A percentile compares a stretch with the other conserved stretches of the same genome.
These are phyloP conservation scores for Beaufortia kweichowensis DNA, from an alignment of 2,113 vertebrate genomes.

Conservation along the genomic window DNA sequence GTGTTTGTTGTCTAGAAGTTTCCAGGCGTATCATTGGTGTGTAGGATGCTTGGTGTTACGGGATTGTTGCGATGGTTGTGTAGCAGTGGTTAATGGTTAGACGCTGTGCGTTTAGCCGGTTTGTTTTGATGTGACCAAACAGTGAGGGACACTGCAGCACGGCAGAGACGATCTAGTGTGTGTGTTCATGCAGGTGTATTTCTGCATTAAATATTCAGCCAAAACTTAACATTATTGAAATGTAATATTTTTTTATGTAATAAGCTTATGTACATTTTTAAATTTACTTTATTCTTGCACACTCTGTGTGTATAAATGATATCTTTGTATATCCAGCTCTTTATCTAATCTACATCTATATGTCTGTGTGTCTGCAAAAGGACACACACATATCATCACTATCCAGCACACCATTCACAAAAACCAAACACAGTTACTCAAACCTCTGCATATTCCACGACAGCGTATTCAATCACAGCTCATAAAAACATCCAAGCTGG, in stretches of 20 bases:
- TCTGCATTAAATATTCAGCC: slow-evolving; percentile 3
- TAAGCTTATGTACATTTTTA: not conserved
- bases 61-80: not conserved
- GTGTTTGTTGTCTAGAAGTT: not conserved
- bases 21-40: not conserved
- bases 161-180: slow-evolving; percentile 37
- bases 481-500: slow-evolving; percentile 5
- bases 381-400: not conserved
- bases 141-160: slow-evolving; percentile 64
- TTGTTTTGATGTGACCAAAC: slow-evolving; percentile 57
- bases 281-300: not conserved
- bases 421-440: not conserved
- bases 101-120: slow-evolving; percentile 59
- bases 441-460: not conserved
- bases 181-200: slow-evolving; percentile 35
- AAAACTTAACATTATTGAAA: no score
- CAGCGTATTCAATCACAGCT: not conserved
- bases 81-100: slow-evolving; percentile 39
- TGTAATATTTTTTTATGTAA: no score
- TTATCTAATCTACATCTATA: no score
- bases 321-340: not conserved
- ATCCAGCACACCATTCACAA: not conserved
- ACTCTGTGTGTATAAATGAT: no score
- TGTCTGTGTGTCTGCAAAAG: not conserved
- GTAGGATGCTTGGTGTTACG: not conserved